Evolutionary conservation across 2,888 invertebrate genomes (phyloP), one percentile per base, ranked within the genome.

Genomic region (Caenorhabditis sp.): DNA sequence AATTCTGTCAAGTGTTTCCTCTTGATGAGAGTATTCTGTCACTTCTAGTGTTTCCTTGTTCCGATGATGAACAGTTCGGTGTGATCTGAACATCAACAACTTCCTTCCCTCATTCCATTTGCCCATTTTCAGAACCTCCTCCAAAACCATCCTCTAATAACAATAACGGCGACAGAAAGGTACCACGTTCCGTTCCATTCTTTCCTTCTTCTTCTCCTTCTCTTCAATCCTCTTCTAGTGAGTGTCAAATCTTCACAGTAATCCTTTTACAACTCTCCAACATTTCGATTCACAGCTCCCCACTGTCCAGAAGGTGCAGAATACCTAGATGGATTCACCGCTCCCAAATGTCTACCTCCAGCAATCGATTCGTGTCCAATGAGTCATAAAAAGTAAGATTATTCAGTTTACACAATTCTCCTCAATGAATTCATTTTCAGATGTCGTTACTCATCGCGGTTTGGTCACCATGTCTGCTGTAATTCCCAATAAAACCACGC

Each of bases 361-460:
- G 87, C 83, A 16, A 72, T 86, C 22, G 87, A 87, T 69, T 87
- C 87, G 2, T 87, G 87, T 80, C 87, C 87, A 2, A 49, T 85
- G 79, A 80, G 72, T 58, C 87, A 87, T 69, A 84, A 81, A 54
- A 79, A 61, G 79, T 82, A 22, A 35, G 56, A 41, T 8, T n/a
- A 22, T 35, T 19, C n/a, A 16, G 14, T 12, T 6, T 2, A 19
- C 3, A 31, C 6, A n/a, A n/a, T n/a, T n/a, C 51, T 12, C 51
- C 22, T 1, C 19, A 51, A 51, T 24, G 4, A 5, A 66, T 51
- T 35, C 7, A 16, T 1, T 63, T 80, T 68, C 74, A 80, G 80
- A 80, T 82, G 82, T 24, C 59, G 66, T 16, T 72, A 41, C 24
- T 82, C 82, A 28, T 24, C 31, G 3, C 63, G 66, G 16, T 76